Evolutionary conservation across 2,888 invertebrate genomes (phyloP), one percentile per base, ranked within the genome.

Genomic region (Macrophya annulata): DNA sequence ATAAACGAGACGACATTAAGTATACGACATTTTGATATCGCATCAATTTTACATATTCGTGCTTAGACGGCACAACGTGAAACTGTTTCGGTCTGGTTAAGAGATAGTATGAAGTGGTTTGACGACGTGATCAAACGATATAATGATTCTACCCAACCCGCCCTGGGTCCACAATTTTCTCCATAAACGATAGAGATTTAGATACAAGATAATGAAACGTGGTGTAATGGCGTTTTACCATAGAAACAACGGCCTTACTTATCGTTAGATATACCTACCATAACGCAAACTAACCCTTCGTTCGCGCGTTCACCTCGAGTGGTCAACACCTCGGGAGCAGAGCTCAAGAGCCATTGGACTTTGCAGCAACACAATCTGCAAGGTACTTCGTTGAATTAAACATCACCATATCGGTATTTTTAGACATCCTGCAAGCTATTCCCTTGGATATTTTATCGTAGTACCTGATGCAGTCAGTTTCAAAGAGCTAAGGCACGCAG

Each of bases 331-430:
- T 68, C 51, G 45, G 48, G 15, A 45, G 37, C 81, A 45, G 81
- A 62, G 65, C 43, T 81, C 62, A 62, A n/a, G 43, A 62, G 81
- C 62, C 81, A 62, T 59, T 65, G 81, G 65, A 81, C 43, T 81
- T 81, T 81, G 55, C 81, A 81, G 62, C 68, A 51, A 48, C 43
- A 71, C 68, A 83, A 83, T 83, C 83, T 71, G 83, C 83, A 51
- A 83, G 83, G 71, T 59, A 83, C 83, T 43, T 65, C 82, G 82
- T 82, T 82, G 82, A 82, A 82, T 82, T 68, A 68, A 68, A 81
- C 81, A 81, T 81, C 37, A 48, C 81, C 45, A 81, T 81, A 81
- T 81, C 81, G 81, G 81, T 81, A 81, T 81, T 81, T 81, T 81
- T 81, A 62, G 62, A 81, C 81, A 62, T 81, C 62, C 59, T 59